Percentiles rank a stretch among this genome's conserved stretches.
Conservation (phyloP, 2,797 vertebrate genomes). For the Hozukius guyotensis region DNA sequence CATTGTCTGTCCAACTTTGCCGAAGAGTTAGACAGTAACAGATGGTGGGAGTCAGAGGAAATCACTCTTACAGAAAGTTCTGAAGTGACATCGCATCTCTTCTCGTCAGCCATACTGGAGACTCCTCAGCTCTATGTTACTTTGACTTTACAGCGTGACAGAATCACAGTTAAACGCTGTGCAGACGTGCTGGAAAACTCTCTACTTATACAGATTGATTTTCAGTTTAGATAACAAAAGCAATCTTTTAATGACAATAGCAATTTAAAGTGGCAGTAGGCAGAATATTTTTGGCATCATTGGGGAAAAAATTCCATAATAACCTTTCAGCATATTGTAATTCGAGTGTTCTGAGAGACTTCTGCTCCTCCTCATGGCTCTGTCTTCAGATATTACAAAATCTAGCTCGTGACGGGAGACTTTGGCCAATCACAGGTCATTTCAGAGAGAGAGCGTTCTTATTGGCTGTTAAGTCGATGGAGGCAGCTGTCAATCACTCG, state of each 20-base stretch:
- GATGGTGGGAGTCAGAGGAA: background rate
- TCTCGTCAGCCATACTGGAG: background rate
- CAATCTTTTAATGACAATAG: background rate
- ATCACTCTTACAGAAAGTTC: background rate
- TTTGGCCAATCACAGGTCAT: too few species aligned
- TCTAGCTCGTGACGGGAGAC: too few species aligned
- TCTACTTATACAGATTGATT: background rate
- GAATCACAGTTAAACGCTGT: background rate
- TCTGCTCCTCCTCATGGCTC: too few species aligned
- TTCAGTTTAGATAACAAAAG: background rate
- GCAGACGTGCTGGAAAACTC: background rate
- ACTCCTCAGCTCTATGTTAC: background rate
- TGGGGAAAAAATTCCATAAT: too few species aligned
- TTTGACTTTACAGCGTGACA: background rate
- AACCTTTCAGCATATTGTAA: too few species aligned
- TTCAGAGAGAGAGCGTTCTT: too few species aligned
- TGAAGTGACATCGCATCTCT: background rate
- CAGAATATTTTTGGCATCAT: too few species aligned
- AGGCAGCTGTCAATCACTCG: too few species aligned
- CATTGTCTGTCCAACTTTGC: background rate
- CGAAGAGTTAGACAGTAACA: slow-evolving; percentile 4
- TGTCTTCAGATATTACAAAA: too few species aligned
- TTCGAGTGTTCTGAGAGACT: too few species aligned
- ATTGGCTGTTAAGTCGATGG: too few species aligned
- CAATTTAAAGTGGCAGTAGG: too few species aligned